Percentiles rank a stretch among this genome's conserved stretches.
Evolutionary conservation across 2,113 vertebrate genomes (phyloP).

Genomic region (Melanerpes aurifrons): DNA sequence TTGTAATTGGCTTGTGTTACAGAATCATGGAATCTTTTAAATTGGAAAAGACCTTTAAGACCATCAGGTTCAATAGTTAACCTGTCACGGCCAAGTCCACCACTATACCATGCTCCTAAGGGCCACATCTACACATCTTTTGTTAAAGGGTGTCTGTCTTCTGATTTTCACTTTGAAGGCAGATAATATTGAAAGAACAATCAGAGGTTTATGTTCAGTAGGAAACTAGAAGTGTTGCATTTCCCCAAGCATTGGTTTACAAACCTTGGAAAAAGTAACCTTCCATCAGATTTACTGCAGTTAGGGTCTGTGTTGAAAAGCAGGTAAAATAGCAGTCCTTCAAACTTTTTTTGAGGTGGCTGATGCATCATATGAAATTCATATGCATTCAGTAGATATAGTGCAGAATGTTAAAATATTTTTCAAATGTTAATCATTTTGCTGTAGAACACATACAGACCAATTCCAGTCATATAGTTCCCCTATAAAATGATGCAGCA

Average conservation of each 20-base stretch:
- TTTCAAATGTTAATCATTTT: not conserved
- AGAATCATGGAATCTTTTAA: not conserved
- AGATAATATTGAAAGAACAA: conserved; percentile 16
- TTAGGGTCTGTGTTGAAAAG: not conserved
- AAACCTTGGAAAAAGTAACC: not conserved
- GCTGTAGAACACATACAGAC: not conserved
- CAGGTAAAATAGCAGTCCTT: not conserved
- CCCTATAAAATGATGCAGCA: not conserved
- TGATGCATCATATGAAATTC: not conserved
- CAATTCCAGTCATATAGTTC: not conserved
- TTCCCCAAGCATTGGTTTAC: not conserved
- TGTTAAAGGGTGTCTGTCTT: not conserved
- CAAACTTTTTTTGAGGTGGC: not conserved
- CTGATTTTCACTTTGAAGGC: not conserved
- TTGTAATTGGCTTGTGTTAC: conserved; percentile 48
- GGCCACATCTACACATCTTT: not conserved
- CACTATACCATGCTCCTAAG: not conserved
- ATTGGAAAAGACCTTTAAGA: not conserved
- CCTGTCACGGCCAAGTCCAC: not conserved
- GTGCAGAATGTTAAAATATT: not conserved
- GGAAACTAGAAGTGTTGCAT: not conserved
- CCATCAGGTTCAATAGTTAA: not conserved
- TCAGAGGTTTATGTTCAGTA: not conserved
- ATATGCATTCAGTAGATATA: not conserved
- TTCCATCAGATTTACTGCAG: not conserved